Conservation (phyloP, 2,113 vertebrate genomes). For the Albula glossodonta region DNA sequence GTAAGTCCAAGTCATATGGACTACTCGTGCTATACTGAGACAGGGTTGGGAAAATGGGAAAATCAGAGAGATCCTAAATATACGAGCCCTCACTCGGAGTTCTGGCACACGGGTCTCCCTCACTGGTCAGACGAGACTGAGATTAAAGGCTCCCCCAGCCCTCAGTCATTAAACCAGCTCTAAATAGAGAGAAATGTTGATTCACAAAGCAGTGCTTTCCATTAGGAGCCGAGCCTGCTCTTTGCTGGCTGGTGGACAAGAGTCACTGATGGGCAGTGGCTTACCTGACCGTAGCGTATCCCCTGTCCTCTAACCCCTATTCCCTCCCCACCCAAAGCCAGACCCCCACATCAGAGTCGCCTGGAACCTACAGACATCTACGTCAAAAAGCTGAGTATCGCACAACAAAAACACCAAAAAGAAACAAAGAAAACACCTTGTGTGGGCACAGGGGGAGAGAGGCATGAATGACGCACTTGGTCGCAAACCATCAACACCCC, state of each 20-base stretch:
- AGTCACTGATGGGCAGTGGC: background rate
- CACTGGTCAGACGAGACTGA: background rate
- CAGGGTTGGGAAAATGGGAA: background rate
- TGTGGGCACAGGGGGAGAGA: background rate
- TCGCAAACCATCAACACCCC: background rate
- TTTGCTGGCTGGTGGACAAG: background rate
- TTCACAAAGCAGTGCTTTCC: slow-evolving; percentile 43
- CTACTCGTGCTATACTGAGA: background rate
- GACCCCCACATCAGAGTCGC: background rate
- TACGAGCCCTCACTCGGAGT: background rate
- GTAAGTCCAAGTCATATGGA: background rate
- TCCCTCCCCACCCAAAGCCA: background rate
- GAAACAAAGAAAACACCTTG: background rate
- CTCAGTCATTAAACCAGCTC: background rate
- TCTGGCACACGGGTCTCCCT: background rate
- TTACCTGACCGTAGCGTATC: background rate
- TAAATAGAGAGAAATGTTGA: slow-evolving; percentile 46
- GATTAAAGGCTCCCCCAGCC: background rate
- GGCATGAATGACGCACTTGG: background rate
- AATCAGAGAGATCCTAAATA: background rate
- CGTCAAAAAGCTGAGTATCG: background rate
- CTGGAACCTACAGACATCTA: background rate
- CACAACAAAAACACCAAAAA: background rate
- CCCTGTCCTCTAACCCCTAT: background rate
- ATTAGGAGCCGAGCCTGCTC: background rate